phyloP scores from a whole-genome alignment of 1,140 invertebrate species.

The Drosophila biarmipes region DNA sequence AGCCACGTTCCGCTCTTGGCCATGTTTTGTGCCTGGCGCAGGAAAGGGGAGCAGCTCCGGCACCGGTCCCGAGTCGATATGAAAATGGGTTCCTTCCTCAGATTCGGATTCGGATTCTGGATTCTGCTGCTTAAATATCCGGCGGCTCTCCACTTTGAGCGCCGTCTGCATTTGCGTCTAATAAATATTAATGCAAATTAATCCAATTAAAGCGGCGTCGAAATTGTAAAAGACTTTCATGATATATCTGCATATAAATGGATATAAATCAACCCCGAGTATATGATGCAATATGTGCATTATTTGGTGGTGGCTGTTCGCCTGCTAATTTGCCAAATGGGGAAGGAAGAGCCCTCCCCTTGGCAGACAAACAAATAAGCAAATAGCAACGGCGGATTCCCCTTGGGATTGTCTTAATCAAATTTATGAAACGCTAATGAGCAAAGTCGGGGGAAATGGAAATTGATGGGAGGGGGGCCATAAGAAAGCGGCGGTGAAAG shows the following conservation, averaged over 20 bases:
- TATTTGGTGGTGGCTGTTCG: slow-evolving; percentile 59
- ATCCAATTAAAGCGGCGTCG: slow-evolving; percentile 78
- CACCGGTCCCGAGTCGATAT: slow-evolving; percentile 37
- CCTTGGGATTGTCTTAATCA: slow-evolving; percentile 80
- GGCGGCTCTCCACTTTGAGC: slow-evolving; percentile 30
- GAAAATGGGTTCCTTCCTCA: slow-evolving; percentile 52
- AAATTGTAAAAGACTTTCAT: slow-evolving; percentile 78
- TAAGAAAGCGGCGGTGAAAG: slow-evolving; percentile 3
- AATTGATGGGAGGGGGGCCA: background rate
- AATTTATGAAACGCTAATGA: slow-evolving; percentile 83
- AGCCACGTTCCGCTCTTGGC: slow-evolving; percentile 70
- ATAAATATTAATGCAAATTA: slow-evolving; percentile 83
- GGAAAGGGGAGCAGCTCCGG: slow-evolving; percentile 3
- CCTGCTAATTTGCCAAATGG: slow-evolving; percentile 74
- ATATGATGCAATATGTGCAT: slow-evolving; percentile 56
- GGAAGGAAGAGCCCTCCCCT: slow-evolving; percentile 28
- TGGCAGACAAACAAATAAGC: slow-evolving; percentile 45
- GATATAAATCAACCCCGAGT: slow-evolving; percentile 39
- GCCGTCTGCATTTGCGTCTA: slow-evolving; percentile 70
- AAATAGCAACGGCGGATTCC: slow-evolving; percentile 53
- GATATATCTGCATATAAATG: slow-evolving; percentile 38
- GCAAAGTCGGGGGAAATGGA: slow-evolving; percentile 44
- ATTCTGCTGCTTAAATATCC: slow-evolving; percentile 65
- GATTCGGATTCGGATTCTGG: slow-evolving; percentile 15
- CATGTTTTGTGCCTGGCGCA: slow-evolving; percentile 61